Percentiles rank a stretch among this genome's conserved stretches.
These are phyloP conservation scores for Hydrochoerus hydrochaeris DNA, from an alignment of 2,113 vertebrate species.

Conservation along the genomic window DNA sequence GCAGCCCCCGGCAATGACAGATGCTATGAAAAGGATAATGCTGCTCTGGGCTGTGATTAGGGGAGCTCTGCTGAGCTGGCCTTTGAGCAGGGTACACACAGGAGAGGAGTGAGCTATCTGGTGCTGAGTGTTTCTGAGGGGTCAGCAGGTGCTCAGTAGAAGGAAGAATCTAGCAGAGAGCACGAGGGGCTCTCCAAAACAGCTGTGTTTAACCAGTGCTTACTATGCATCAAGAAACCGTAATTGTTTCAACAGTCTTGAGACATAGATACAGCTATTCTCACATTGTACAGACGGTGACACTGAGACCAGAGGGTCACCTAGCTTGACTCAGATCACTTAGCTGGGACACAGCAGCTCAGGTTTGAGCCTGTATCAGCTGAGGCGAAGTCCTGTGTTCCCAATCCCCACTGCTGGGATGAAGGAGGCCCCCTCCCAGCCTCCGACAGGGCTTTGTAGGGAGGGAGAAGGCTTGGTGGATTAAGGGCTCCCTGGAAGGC, in stretches of 20 bases:
- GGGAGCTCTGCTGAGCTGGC: neutral
- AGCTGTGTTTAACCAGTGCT: neutral
- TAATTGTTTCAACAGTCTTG: neutral
- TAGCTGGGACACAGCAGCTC: neutral
- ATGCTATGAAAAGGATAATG: neutral
- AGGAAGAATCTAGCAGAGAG: neutral
- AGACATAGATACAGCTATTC: neutral
- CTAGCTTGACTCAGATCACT: neutral
- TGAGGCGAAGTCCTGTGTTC: neutral
- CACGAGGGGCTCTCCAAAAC: no score
- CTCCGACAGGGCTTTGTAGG: rapidly evolving
- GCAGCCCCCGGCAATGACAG: neutral
- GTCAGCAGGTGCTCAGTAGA: neutral
- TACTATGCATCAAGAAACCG: no score
- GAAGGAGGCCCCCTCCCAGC: neutral
- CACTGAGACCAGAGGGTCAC: neutral
- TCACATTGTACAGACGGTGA: neutral
- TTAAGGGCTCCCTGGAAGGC: neutral
- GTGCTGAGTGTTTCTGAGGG: neutral
- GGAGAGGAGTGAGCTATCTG: neutral
- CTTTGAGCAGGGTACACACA: neutral
- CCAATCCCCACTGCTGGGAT: neutral
- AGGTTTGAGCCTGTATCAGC: neutral
- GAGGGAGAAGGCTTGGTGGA: neutral
- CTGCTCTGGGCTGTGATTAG: neutral